Percentiles rank a stretch among this genome's conserved stretches.
Conservation (phyloP, 2,888 invertebrate species). For the Malthinus flaveolus region DNA sequence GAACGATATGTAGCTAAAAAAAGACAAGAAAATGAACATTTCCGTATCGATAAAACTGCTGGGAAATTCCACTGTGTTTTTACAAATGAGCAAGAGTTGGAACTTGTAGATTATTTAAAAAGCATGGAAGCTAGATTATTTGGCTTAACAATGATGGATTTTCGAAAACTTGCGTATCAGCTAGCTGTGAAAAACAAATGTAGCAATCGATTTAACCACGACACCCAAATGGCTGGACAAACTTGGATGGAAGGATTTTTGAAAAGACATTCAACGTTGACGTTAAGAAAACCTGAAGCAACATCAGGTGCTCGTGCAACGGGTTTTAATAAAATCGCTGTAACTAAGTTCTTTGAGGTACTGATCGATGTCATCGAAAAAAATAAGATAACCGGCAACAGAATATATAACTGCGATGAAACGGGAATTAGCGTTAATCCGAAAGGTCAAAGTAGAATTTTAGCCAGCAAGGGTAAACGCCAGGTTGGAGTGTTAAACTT, state of each 20-base stretch:
- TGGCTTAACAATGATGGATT: constrained; percentile 40
- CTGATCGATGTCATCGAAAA: constrained; percentile 14
- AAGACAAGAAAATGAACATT: not conserved
- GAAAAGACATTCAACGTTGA: constrained; percentile 48
- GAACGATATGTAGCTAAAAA: not conserved
- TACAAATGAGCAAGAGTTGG: constrained; percentile 21
- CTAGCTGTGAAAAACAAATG: constrained; percentile 44
- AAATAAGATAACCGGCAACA: not conserved
- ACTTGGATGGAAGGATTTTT: constrained; percentile 60
- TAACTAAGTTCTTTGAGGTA: constrained; percentile 16
- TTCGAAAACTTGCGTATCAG: constrained; percentile 58
- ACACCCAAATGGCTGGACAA: constrained; percentile 60
- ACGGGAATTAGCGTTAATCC: not conserved
- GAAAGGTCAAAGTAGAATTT: not conserved
- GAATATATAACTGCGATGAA: constrained; percentile 4
- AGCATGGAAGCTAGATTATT: constrained; percentile 27
- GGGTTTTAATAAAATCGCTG: constrained; percentile 43
- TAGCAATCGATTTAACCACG: constrained; percentile 44
- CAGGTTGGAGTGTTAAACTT: not conserved
- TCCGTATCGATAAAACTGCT: not conserved
- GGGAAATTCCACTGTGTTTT: not conserved
- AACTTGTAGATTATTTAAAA: constrained; percentile 30
- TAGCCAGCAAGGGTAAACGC: not conserved
- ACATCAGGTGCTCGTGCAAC: constrained; percentile 48
- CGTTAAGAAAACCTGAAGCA: not conserved